Evolutionary conservation across 2,888 invertebrate genomes (phyloP).

Genomic region (Tetropium fuscum): DNA sequence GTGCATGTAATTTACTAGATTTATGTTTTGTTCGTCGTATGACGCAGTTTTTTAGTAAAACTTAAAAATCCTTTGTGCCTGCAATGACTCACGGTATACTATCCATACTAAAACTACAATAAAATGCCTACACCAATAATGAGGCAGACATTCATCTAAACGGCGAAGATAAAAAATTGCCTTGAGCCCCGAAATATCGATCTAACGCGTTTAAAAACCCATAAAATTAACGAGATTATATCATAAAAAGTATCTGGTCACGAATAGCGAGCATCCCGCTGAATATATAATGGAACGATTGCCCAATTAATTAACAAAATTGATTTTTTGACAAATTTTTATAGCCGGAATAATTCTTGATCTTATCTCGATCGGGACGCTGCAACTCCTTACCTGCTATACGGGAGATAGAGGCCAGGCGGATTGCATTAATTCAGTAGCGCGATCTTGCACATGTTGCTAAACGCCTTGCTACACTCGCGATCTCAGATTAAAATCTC

Average conservation of each 20-base stretch:
- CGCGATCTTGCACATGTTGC: constrained; percentile 30
- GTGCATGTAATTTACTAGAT: too few relatives aligned
- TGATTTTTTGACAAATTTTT: constrained; percentile 50
- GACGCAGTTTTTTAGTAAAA: too few relatives aligned
- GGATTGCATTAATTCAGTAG: constrained; percentile 35
- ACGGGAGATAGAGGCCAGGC: constrained; percentile 15
- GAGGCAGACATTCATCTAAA: too few relatives aligned
- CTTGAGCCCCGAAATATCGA: neutral
- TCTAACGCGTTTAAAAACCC: constrained; percentile 19
- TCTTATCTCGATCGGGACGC: constrained; percentile 41
- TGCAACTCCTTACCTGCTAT: constrained; percentile 37
- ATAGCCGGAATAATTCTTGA: constrained; percentile 41
- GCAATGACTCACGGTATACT: too few relatives aligned
- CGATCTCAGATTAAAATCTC: constrained; percentile 41
- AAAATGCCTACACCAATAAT: too few relatives aligned
- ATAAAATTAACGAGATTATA: constrained; percentile 20
- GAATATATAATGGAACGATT: constrained; percentile 24
- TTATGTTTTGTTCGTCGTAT: too few relatives aligned
- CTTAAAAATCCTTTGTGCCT: too few relatives aligned
- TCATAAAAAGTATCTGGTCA: constrained; percentile 17
- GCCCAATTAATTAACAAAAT: constrained; percentile 44
- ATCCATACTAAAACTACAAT: too few relatives aligned
- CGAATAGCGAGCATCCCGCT: constrained; percentile 14
- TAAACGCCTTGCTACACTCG: constrained; percentile 32
- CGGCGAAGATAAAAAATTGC: neutral